Conservation (phyloP, 2,888 invertebrate species). For the Autographa gamma region DNA sequence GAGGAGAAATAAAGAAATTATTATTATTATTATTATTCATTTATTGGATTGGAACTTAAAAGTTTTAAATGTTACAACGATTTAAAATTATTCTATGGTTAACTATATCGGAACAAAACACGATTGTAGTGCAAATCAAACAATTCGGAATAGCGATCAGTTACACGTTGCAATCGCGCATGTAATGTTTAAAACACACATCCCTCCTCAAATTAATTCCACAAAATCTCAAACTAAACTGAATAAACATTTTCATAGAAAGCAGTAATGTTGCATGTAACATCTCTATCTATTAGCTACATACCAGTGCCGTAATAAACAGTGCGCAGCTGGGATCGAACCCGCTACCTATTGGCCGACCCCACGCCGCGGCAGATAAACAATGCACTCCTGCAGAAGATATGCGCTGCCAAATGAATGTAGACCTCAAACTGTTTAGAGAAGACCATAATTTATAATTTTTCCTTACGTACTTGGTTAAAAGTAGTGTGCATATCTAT, state of each 20-base stretch:
- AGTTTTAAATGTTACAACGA: no score
- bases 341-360: conserved; percentile 79
- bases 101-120: no score
- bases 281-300: conserved; percentile 56
- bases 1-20: no score
- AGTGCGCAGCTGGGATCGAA: conserved; percentile 65
- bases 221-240: conserved; percentile 23
- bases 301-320: conserved; percentile 63
- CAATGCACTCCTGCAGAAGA: conserved; percentile 73
- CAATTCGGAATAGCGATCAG: no score
- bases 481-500: not conserved
- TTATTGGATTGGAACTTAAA: no score
- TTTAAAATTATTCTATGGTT: no score
- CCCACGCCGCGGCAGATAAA: conserved; percentile 77
- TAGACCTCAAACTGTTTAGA: conserved; percentile 53
- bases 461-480: not conserved
- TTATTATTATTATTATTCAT: no score
- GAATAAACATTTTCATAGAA: conserved; percentile 50
- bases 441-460: conserved; percentile 16
- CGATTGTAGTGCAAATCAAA: no score
- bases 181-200: no score
- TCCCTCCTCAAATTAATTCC: not conserved
- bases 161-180: no score
- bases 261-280: conserved; percentile 35
- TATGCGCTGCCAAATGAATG: conserved; percentile 70